Base-by-base conservation (phyloP, 2,888 invertebrate species). In the Glyphotaelius pellucidus region DNA sequence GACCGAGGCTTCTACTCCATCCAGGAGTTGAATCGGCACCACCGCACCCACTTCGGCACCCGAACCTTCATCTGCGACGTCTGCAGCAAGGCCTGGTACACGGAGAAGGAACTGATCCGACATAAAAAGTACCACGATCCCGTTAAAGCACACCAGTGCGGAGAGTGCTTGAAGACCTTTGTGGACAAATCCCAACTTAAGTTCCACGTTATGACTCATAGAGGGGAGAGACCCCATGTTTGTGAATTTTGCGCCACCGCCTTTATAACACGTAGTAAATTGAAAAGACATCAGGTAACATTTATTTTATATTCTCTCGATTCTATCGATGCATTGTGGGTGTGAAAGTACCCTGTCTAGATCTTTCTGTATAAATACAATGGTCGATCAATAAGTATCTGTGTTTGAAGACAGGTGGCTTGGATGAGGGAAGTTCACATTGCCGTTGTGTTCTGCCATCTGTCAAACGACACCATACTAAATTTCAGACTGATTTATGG, bases 221-320 rank as follows among this genome's bases (percentile, higher is more conserved):
- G 92, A n/a, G 92, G 92, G n/a, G 92, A 93, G 80, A 87, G 93
- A 19, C 93, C 93, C 4, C 92, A 92, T 32, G 92, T 92, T 25
- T 93, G 93, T 86, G 93, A 93, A 92, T 92, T 90, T 90, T 93
- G 93, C 38, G 83, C 92, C 19, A 92, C 91, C 15, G 88, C 91
- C 15, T 93, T 93, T 84, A 90, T 92, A 9, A 92, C 92, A 19
- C 90, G 91, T 19, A 92, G 90, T 80, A 93, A 92, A 91, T 84
- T 93, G 2, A 93, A 93, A 90, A 92, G 93, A 42, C 93, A 93
- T 92, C 93, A 93, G 91, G 93, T 93, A 25, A 89, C 35, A 47
- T n/a, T n/a, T 19, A 89, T 89, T 67, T 14, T 86, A 4, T 31
- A 9, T 32, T 31, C 12, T 31, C 4, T 30, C 9, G 0, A 12